Base-by-base conservation (phyloP, 2,888 invertebrate genomes). In the Lepetodrilus schrolli region DNA sequence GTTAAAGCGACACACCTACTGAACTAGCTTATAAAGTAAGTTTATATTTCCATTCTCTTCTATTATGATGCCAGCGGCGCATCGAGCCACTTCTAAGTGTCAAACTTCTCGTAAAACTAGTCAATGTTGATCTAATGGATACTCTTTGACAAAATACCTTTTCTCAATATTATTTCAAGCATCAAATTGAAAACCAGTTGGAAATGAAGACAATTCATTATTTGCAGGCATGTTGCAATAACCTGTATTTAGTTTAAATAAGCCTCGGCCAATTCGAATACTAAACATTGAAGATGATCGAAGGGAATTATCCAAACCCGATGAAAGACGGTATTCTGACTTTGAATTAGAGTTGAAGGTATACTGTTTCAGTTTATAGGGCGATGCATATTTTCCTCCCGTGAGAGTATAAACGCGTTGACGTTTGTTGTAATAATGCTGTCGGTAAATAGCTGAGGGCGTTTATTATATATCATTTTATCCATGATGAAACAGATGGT, bases 21-120 rank as follows among this genome's bases (percentile, higher is more conserved):
- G 58, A 30, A 58, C 58, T 58, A 58, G 34, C 58, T 58, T 58
- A 58, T 58, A 58, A 58, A 58, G 58, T 30, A 58, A 58, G 58
- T 58, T 58, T 58, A 34, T 30, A 34, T 34, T 34, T 17, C 58
- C 34, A 13, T 58, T 58, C 21, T n/a, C 30, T 58, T 58, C 10
- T 58, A 58, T 34, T 58, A 30, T 58, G 30, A n/a, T 10, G 58
- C 58, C 58, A 8, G 58, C 30, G 58, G 58, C 58, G n/a, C 30
- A 34, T 7, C 2, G 30, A 30, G 30, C 17, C 58, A 58, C 58
- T 30, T 34, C 5, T 30, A 30, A 17, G n/a, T 58, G 58, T 58
- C 30, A 26, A 58, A 58, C 30, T 58, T 17, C 26, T 30, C 34
- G 58, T 58, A 34, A 13, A 58, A n/a, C 58, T 58, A 13, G 58